phyloP scores from a whole-genome alignment of 2,113 vertebrate genomes.

The Lagenorhynchus albirostris region DNA sequence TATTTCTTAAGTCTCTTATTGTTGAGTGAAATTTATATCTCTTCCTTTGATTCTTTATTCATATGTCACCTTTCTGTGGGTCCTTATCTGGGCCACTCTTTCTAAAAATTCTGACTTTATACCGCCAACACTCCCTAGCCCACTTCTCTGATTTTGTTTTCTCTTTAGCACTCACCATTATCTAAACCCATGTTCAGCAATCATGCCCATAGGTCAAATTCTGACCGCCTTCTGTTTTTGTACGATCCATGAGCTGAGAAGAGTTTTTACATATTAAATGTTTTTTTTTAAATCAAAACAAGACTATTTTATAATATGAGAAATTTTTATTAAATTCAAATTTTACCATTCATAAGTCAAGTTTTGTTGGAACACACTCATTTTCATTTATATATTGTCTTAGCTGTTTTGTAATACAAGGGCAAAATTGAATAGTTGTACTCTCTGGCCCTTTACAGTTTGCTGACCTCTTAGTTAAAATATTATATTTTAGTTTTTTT shows the following conservation, averaged over 20 bases:
- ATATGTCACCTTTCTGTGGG: background rate
- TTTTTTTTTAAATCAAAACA: background rate
- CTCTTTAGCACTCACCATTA: background rate
- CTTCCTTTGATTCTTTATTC: background rate
- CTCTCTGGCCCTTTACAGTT: background rate
- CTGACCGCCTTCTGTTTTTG: background rate
- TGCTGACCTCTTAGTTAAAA: background rate
- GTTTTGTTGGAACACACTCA: background rate
- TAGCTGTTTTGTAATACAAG: background rate
- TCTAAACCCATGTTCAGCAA: background rate
- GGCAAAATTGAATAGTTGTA: background rate
- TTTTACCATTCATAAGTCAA: background rate
- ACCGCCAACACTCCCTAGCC: background rate
- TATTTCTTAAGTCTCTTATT: background rate
- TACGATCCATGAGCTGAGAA: background rate
- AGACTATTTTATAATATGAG: background rate
- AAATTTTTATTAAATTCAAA: background rate
- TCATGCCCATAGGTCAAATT: background rate
- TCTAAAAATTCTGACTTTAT: background rate
- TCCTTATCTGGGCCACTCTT: background rate
- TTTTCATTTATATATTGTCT: background rate
- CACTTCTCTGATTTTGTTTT: background rate
- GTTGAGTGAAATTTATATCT: background rate
- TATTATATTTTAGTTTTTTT: background rate
- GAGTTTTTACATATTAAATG: background rate